Conservation (phyloP, 2,797 vertebrate genomes). For the Scarus forsteni region DNA sequence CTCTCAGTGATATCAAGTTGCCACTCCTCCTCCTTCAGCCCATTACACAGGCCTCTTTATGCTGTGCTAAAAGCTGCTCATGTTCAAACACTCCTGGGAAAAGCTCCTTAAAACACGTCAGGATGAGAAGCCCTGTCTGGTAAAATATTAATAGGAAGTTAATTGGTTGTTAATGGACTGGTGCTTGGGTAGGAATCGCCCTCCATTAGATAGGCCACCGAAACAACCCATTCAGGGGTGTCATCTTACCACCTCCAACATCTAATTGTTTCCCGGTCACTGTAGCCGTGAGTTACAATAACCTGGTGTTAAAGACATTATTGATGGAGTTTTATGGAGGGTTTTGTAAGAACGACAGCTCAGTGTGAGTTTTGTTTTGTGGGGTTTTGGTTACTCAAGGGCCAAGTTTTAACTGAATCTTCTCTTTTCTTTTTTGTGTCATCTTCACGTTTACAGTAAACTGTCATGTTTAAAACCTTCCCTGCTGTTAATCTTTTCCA, state of each 20-base stretch:
- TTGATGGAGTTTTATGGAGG: slow-evolving; percentile 57
- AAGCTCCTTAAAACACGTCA: slow-evolving; percentile 82
- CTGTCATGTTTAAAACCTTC: slow-evolving; percentile 1
- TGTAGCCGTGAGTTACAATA: slow-evolving; percentile 53
- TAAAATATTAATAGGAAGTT: slow-evolving; percentile 88
- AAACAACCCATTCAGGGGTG: slow-evolving; percentile 72
- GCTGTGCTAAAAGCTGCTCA: slow-evolving; percentile 87
- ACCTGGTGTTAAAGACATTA: slow-evolving; percentile 69
- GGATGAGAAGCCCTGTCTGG: slow-evolving; percentile 84
- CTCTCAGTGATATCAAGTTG: slow-evolving; percentile 83
- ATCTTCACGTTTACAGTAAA: not conserved
- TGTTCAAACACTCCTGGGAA: slow-evolving; percentile 86
- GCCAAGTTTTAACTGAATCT: slow-evolving; percentile 17
- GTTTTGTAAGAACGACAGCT: slow-evolving; percentile 24
- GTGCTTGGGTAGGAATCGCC: slow-evolving; percentile 77
- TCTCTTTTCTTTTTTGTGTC: slow-evolving; percentile 22
- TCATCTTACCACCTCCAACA: slow-evolving; percentile 72
- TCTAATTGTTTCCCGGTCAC: slow-evolving; percentile 76
- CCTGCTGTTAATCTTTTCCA: slow-evolving; percentile 36
- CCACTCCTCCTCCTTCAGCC: slow-evolving; percentile 81
- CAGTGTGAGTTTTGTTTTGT: slow-evolving; percentile 19
- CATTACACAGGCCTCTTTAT: slow-evolving; percentile 87
- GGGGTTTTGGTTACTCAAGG: slow-evolving; percentile 46
- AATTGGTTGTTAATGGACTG: slow-evolving; percentile 87
- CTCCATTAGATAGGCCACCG: slow-evolving; percentile 77